Evolutionary conservation across 1,140 invertebrate genomes (phyloP), one percentile per base, ranked within the genome.

Genomic region (Heliothis subflexa): DNA sequence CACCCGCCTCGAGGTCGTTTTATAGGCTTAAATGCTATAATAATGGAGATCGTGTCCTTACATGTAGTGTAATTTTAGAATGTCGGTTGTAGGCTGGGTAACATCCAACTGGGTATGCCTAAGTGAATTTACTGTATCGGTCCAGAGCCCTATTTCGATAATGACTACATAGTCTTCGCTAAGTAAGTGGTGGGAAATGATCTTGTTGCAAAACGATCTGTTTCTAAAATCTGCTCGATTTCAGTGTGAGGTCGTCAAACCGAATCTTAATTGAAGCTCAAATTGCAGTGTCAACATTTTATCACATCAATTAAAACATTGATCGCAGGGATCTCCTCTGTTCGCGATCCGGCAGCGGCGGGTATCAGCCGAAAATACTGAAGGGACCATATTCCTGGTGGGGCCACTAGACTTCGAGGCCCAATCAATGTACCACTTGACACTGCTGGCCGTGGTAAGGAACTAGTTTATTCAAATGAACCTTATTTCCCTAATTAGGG

Each of bases 401-500:
- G 97, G 96, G 21, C 95, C 96, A 81, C 92, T 98, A 72, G 98
- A 98, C 93, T 98, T 98, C 86, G 98, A 98, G 87, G 97, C 96
- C 33, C 97, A 97, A 92, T 97, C 97, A 62, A 97, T 98, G 95
- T 97, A 98, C 91, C 97, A 97, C 76, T 93, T 98, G 79, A 97
- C 97, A 3, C 95, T 98, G 82, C 96, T 97, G 70, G 97, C 97
- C 16, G 97, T 97, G 95, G 97, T 98, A 96, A 95, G 96, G 95
- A 79, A 68, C 54, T 57, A 33, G 62, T 82, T 79, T 71, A 57
- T 71, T 76, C 40, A 76, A 66, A 66, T 77, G 55, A 66, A 78
- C 49, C 59, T 49, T 33, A 84, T 81, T 84, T 72, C 64, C 33
- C 64, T 80, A 80, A 80, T 80, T 80, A 80, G 64, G 25, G 61